Percentiles rank a stretch among this genome's conserved stretches.
phyloP scores from a whole-genome alignment of 2,888 invertebrate species.

The Napeogenes sylphis region DNA sequence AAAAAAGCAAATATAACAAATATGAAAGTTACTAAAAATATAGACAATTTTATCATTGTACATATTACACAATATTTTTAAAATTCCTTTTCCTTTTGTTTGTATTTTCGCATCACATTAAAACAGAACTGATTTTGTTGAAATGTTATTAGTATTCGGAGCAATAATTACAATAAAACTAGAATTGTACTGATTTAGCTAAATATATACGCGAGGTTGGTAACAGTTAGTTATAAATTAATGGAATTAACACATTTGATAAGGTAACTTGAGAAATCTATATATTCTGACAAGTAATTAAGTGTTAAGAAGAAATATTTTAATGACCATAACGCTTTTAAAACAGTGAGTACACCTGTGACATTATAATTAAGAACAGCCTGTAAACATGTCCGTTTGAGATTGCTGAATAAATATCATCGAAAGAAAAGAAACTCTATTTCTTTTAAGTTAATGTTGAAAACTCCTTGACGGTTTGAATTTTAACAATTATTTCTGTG shows the following conservation, averaged over 20 bases:
- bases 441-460: not conserved
- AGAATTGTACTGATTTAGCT: not conserved
- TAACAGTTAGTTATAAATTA: slow-evolving; percentile 9
- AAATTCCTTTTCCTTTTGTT: too few relatives aligned
- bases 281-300: slow-evolving; percentile 43
- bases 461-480: not conserved
- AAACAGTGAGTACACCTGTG: slow-evolving; percentile 43
- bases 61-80: too few relatives aligned
- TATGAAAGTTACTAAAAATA: too few relatives aligned
- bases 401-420: slow-evolving; percentile 1
- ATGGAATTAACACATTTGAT: slow-evolving; percentile 10
- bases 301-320: slow-evolving; percentile 50
- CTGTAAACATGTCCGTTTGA: slow-evolving; percentile 1
- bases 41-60: too few relatives aligned
- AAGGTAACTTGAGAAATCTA: slow-evolving; percentile 7
- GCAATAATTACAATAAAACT: too few relatives aligned
- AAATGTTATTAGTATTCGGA: too few relatives aligned
- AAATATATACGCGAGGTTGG: not conserved
- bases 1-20: too few relatives aligned
- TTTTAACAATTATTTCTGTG: slow-evolving; percentile 4
- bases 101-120: too few relatives aligned
- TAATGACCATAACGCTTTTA: slow-evolving; percentile 37
- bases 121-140: too few relatives aligned
- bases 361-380: slow-evolving; percentile 35
- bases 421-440: slow-evolving; percentile 4